Conservation (phyloP, 1,140 invertebrate species). For the Zeugodacus cucurbitae region DNA sequence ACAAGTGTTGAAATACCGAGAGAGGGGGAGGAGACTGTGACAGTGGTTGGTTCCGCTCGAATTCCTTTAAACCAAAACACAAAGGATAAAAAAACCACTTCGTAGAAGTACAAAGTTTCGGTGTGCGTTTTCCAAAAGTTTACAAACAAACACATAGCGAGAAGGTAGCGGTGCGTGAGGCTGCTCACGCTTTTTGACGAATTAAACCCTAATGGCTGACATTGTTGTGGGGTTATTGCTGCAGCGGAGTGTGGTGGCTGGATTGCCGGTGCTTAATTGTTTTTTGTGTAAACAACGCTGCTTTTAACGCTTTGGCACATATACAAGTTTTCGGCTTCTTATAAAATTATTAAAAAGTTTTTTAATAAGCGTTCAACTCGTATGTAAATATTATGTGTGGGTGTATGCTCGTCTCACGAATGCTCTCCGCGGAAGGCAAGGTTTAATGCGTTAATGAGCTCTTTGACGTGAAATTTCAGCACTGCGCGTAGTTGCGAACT, state of each 20-base stretch:
- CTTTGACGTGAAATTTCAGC: slow-evolving; percentile 16
- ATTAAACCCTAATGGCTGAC: neutral
- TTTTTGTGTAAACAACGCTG: slow-evolving; percentile 60
- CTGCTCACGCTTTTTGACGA: neutral
- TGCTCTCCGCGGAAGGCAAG: neutral
- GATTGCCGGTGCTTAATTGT: slow-evolving; percentile 48
- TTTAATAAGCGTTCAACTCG: slow-evolving; percentile 57
- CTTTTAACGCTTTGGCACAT: neutral
- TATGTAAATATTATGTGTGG: neutral
- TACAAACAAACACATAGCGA: neutral
- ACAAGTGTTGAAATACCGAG: neutral
- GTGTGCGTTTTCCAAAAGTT: neutral
- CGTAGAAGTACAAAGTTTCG: neutral
- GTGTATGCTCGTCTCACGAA: neutral
- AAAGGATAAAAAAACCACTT: neutral
- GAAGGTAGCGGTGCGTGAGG: neutral
- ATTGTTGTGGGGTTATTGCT: neutral
- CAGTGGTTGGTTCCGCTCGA: neutral
- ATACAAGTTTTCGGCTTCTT: slow-evolving; percentile 33
- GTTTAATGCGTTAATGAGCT: slow-evolving; percentile 27
- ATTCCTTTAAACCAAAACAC: neutral
- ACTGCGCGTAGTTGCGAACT: neutral
- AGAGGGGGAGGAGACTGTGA: neutral
- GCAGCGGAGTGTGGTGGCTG: neutral
- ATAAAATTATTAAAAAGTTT: slow-evolving; percentile 56